Base-by-base conservation (phyloP, 2,113 vertebrate species). In the Mionectes macconnelli region DNA sequence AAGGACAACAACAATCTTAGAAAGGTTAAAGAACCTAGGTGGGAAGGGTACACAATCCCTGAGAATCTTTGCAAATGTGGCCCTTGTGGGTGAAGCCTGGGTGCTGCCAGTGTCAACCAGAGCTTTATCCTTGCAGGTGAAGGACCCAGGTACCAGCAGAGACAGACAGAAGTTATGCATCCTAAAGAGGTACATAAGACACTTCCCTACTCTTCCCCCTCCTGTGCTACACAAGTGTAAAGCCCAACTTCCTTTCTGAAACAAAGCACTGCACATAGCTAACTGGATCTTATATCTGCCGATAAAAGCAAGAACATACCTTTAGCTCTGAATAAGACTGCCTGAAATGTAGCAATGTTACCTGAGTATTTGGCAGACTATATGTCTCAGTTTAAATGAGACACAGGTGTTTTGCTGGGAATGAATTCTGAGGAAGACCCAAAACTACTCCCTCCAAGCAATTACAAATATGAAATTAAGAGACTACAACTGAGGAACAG, bases 161-260 rank as follows among this genome's bases (percentile, higher is more conserved):
- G 31, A 49, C 5, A 28, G 33, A 10, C 13, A 5, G 31, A 84
- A 7, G 6, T 45, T 7, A 2, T 39, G 7, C 14, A 33, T 13
- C 12, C 16, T 10, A 33, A 6, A 4, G 5, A 69, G 6, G 9
- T 22, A 25, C 12, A 45, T 31, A 55, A 47, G 23, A 45, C 6
- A 23, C 20, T 64, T 12, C 14, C 17, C 4, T 31, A 5, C 5
- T n/a, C 10, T 8, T 8, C 1, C 8, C n/a, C 17, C 44, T 40
- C 17, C 9, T 0, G 0, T 63, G 13, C 49, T 37, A 18, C 3
- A 1, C 13, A 6, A 20, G 9, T 37, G 55, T 44, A 69, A 68
- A 90, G 11, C 8, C 24, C 57, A 62, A 25, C 15, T 69, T 72
- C 64, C 30, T 55, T 55, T 59, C 16, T 18, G 13, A 75, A 66